Conservation (phyloP, 2,888 invertebrate genomes). For the Eristalinus sepulchralis region DNA sequence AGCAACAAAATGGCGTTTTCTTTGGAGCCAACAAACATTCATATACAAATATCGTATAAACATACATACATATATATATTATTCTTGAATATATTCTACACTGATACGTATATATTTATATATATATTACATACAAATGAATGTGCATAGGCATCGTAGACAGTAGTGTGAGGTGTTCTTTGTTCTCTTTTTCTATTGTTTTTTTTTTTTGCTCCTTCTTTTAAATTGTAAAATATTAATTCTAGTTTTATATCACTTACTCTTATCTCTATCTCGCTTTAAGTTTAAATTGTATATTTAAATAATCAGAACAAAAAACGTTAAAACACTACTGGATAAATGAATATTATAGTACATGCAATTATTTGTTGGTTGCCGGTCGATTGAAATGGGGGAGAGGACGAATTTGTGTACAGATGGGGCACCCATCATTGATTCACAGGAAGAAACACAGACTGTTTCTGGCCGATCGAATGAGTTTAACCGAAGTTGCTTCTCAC, state of each 20-base stretch:
- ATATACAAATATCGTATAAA: constrained; percentile 4
- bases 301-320: neutral
- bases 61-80: constrained; percentile 16
- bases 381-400: neutral
- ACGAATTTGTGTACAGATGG: neutral
- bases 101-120: constrained; percentile 7
- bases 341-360: constrained; percentile 26
- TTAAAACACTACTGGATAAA: constrained; percentile 29
- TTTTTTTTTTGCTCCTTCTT: constrained; percentile 29
- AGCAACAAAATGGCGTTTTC: neutral
- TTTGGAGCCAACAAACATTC: constrained; percentile 25
- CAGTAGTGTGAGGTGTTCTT: constrained; percentile 47
- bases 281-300: constrained; percentile 53
- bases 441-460: too few relatives aligned
- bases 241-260: constrained; percentile 30
- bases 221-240: constrained; percentile 39
- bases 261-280: constrained; percentile 43
- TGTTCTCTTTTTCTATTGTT: constrained; percentile 10
- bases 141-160: constrained; percentile 19
- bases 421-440: too few relatives aligned
- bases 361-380: neutral
- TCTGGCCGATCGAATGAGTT: too few relatives aligned
- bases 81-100: constrained; percentile 36
- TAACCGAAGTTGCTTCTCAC: too few relatives aligned
- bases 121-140: constrained; percentile 14